A percentile compares a stretch with the other conserved stretches of the same genome.
These are phyloP conservation scores for Spisula subtruncata DNA, from an alignment of 2,888 invertebrate species.

Conservation along the genomic window DNA sequence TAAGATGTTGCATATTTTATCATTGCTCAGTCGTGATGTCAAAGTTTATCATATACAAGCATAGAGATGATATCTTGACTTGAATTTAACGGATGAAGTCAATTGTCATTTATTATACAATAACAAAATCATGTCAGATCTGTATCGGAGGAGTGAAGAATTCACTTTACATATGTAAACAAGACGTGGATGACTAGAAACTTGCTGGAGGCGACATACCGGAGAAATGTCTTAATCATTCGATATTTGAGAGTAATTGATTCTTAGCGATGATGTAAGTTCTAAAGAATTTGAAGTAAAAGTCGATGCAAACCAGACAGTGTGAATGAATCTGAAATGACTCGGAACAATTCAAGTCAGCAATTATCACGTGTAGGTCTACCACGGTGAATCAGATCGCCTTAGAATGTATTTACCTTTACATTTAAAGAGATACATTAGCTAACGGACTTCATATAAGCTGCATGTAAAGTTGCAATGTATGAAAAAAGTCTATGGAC, in stretches of 20 bases:
- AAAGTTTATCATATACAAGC: neutral
- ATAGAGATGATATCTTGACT: conserved; percentile 39
- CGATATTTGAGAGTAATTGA: neutral
- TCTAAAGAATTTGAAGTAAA: neutral
- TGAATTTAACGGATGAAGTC: conserved; percentile 63
- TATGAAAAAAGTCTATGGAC: no score
- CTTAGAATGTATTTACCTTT: no score
- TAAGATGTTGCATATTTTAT: neutral
- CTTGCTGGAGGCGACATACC: neutral
- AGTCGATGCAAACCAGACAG: neutral
- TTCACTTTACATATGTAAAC: conserved; percentile 64
- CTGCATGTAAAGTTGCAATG: no score
- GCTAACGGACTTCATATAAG: no score
- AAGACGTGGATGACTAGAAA: conserved; percentile 4
- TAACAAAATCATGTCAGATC: conserved; percentile 62
- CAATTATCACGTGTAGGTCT: no score
- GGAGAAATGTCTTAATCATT: conserved; percentile 19
- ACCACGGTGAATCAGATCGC: no score
- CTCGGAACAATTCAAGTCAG: no score
- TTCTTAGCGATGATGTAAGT: neutral
- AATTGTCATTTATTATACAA: conserved; percentile 60
- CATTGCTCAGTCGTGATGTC: neutral
- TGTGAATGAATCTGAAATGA: no score
- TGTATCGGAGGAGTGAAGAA: conserved; percentile 47
- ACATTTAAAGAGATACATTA: no score